Evolutionary conservation across 37 sponge, comb jelly and placozoan genomes (phyloP).

Genomic region (Cliona cf. orientalis): DNA sequence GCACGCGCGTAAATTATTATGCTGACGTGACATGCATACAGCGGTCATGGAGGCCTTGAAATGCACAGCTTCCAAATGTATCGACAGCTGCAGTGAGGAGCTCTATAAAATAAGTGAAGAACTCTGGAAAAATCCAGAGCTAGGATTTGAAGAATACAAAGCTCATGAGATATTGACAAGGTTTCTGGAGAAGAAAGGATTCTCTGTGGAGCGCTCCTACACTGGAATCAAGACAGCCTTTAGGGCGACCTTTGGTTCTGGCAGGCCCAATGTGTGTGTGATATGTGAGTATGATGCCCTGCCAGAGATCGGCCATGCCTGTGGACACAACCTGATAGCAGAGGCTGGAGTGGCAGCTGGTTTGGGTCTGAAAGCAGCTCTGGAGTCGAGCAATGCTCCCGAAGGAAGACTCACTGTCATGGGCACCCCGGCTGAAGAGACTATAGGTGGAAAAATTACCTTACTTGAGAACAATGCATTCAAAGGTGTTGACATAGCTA

Average conservation of each 20-base stretch:
- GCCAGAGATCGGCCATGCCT: slow-evolving; percentile 96
- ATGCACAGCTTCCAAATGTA: neutral
- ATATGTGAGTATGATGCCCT: slow-evolving; percentile 94
- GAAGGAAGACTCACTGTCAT: slow-evolving; percentile 67
- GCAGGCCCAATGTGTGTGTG: slow-evolving; percentile 73
- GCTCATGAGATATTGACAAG: slow-evolving; percentile 72
- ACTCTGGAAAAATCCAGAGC: slow-evolving; percentile 81
- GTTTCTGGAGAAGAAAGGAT: slow-evolving; percentile 78
- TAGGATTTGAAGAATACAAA: slow-evolving; percentile 71
- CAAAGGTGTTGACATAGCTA: slow-evolving; percentile 76
- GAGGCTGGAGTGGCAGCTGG: slow-evolving; percentile 95
- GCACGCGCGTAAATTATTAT: too few species aligned
- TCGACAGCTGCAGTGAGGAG: neutral
- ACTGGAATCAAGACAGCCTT: slow-evolving; percentile 88
- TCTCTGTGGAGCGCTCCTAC: slow-evolving; percentile 73
- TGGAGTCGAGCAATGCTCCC: slow-evolving; percentile 38
- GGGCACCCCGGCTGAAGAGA: slow-evolving; percentile 95
- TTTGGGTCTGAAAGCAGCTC: slow-evolving; percentile 78
- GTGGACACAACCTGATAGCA: slow-evolving; percentile 97
- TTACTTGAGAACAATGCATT: slow-evolving; percentile 77
- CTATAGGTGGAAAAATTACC: slow-evolving; percentile 80
- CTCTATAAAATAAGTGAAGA: slow-evolving; percentile 52
- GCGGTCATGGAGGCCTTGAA: neutral
- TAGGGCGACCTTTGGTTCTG: slow-evolving; percentile 76
- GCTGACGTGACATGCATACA: neutral